Evolutionary conservation across 2,113 vertebrate genomes (phyloP).

Genomic region (Scartelaos histophorus): DNA sequence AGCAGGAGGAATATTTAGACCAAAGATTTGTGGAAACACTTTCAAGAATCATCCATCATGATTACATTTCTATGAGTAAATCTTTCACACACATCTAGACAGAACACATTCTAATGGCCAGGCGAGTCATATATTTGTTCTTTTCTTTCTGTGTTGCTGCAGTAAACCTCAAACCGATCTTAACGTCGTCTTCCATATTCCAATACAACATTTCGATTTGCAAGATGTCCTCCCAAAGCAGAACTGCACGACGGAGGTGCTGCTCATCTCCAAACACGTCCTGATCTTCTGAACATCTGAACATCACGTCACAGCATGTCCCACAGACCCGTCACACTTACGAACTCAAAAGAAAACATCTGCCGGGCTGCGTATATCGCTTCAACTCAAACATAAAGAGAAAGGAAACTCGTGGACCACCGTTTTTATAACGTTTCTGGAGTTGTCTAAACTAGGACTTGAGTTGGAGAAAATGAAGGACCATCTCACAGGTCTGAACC

Average conservation of each 20-base stretch:
- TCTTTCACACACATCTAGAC: no score
- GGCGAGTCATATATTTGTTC: background rate
- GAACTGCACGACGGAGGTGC: background rate
- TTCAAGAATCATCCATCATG: no score
- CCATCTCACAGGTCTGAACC: no score
- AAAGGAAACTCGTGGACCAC: background rate
- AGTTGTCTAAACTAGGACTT: no score
- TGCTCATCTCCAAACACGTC: background rate
- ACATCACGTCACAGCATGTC: constrained; percentile 21
- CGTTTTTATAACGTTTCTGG: no score
- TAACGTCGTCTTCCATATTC: background rate
- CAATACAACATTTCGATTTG: background rate
- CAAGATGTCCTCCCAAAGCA: background rate
- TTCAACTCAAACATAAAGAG: background rate
- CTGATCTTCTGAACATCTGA: constrained; percentile 17
- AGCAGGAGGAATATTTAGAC: no score
- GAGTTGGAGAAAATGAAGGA: no score
- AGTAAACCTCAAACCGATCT: background rate
- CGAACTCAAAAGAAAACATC: constrained; percentile 7
- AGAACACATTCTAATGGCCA: background rate
- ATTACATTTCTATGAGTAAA: no score
- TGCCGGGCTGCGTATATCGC: background rate
- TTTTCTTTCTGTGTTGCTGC: background rate
- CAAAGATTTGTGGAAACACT: no score
- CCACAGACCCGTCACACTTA: background rate